phyloP scores from a whole-genome alignment of 2,113 vertebrate species.

The Nothoprocta pentlandii region DNA sequence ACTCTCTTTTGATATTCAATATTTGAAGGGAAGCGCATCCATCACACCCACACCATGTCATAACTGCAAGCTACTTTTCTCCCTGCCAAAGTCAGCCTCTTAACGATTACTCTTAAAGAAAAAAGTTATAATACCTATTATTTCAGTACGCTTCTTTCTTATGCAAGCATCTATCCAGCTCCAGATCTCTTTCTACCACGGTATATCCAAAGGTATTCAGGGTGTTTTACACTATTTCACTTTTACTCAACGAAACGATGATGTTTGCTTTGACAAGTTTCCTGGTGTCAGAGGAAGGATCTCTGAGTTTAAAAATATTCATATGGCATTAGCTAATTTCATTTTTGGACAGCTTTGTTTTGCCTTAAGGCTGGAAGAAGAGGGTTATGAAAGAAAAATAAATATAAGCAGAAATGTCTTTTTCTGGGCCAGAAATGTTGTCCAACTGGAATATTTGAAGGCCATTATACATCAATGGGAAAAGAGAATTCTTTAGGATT shows the following conservation, averaged over 20 bases:
- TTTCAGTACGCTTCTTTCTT: not conserved
- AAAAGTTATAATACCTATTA: not conserved
- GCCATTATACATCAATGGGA: constrained; percentile 40
- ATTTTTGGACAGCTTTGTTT: constrained; percentile 1
- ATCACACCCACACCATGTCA: not conserved
- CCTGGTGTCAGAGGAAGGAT: not conserved
- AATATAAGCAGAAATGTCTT: not conserved
- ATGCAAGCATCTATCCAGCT: not conserved
- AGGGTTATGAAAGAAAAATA: constrained; percentile 29
- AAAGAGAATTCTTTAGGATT: constrained; percentile 49
- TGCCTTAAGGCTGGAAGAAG: not conserved
- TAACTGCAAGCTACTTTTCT: not conserved
- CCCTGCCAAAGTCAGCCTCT: not conserved
- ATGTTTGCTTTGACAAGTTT: not conserved
- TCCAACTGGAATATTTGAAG: constrained; percentile 25
- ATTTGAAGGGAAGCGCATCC: not conserved
- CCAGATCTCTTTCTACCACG: not conserved
- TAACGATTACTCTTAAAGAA: not conserved
- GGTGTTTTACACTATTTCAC: not conserved
- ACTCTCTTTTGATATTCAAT: not conserved
- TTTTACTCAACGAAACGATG: not conserved
- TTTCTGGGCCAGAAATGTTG: constrained; percentile 22
- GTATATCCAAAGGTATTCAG: not conserved
- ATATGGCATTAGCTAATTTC: constrained; percentile 6
- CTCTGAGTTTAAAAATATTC: not conserved